Evolutionary conservation across 2,888 invertebrate species (phyloP).

Genomic region (Scaptomyza tumidula): DNA sequence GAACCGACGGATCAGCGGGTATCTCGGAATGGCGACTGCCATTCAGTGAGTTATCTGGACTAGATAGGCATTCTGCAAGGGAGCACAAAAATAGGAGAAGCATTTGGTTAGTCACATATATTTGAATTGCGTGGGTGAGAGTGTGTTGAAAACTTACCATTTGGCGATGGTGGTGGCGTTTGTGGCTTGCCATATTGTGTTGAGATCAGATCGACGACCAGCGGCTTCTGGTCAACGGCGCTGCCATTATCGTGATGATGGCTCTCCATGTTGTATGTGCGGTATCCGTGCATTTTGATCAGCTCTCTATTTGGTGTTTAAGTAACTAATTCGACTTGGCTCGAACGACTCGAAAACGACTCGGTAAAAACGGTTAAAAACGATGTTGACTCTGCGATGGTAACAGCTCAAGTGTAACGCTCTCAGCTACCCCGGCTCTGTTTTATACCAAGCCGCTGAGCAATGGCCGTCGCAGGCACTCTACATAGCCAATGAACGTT

Average conservation of each 20-base stretch:
- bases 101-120: constrained; percentile 26
- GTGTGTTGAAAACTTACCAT: constrained; percentile 80
- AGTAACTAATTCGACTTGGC: constrained; percentile 13
- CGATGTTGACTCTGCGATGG: constrained; percentile 72
- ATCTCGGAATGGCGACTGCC: constrained; percentile 82
- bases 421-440: constrained; percentile 70
- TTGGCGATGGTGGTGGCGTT: constrained; percentile 86
- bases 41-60: constrained; percentile 83
- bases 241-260: constrained; percentile 63
- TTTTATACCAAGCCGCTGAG: constrained; percentile 76
- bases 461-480: constrained; percentile 73
- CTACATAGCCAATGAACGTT: constrained; percentile 70
- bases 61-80: constrained; percentile 84
- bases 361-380: constrained; percentile 7
- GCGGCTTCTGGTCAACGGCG: constrained; percentile 84
- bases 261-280: constrained; percentile 84
- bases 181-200: constrained; percentile 85
- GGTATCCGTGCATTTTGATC: constrained; percentile 84
- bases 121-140: neutral
- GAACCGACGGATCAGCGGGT: constrained; percentile 88
- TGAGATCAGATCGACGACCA: constrained; percentile 87
- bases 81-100: neutral
- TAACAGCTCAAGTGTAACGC: constrained; percentile 79
- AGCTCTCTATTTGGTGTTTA: constrained; percentile 3
- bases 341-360: constrained; percentile 22